Conservation (phyloP, 1,140 invertebrate species). For the Pygmarrhopalites habei region DNA sequence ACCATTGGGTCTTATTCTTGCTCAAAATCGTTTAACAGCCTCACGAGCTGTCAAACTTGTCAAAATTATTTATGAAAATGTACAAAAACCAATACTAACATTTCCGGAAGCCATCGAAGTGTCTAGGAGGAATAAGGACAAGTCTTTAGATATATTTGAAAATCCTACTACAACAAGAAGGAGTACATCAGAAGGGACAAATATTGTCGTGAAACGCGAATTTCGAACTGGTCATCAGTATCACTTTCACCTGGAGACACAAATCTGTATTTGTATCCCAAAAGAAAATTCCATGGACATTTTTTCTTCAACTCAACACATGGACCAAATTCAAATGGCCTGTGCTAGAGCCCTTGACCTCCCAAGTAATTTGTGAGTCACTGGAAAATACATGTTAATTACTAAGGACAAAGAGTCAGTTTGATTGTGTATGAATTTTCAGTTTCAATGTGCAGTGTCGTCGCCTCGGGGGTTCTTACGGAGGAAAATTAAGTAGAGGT, state of each 20-base stretch:
- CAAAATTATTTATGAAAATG: slow-evolving; percentile 44
- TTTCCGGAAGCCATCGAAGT: slow-evolving; percentile 30
- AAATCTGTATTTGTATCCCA: slow-evolving; percentile 43
- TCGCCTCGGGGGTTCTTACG: slow-evolving; percentile 64
- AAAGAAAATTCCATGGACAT: slow-evolving; percentile 46
- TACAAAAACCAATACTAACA: slow-evolving; percentile 47
- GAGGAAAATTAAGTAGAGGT: slow-evolving; percentile 56
- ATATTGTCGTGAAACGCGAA: slow-evolving; percentile 44
- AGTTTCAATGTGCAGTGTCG: slow-evolving; percentile 57
- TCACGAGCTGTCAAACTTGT: slow-evolving; percentile 44
- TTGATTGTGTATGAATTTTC: no score
- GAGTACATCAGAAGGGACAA: no score
- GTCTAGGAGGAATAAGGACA: no score
- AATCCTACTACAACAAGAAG: no score
- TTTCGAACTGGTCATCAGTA: slow-evolving; percentile 45
- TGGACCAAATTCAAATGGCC: slow-evolving; percentile 55
- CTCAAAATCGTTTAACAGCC: slow-evolving; percentile 44
- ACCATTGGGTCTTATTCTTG: slow-evolving; percentile 47
- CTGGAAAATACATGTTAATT: no score
- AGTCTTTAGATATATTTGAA: no score
- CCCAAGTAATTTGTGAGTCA: slow-evolving; percentile 47
- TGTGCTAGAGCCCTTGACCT: slow-evolving; percentile 53
- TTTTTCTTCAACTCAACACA: slow-evolving; percentile 52
- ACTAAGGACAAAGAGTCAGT: no score
- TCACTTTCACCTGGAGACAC: slow-evolving; percentile 49